Evolutionary conservation across 2,888 invertebrate genomes (phyloP).

Genomic region (Machimus rusticus): DNA sequence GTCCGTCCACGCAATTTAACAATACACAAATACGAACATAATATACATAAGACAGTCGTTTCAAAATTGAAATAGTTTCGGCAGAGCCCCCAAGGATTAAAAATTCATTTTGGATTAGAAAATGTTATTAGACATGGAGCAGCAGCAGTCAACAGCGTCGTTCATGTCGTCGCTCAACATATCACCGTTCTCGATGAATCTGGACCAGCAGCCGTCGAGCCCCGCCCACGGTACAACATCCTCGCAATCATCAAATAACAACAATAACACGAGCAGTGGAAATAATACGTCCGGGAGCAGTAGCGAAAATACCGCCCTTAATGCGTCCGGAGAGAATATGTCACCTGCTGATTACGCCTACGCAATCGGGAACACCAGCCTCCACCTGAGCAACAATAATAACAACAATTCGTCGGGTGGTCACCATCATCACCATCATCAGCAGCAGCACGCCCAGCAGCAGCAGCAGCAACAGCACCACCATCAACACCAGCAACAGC

Average conservation of each 20-base stretch:
- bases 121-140: slow-evolving; percentile 88
- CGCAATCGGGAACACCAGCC: slow-evolving; percentile 58
- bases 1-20: not conserved
- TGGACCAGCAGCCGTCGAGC: slow-evolving; percentile 74
- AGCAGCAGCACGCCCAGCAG: slow-evolving; percentile 54
- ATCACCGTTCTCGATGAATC: slow-evolving; percentile 82
- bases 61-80: not conserved
- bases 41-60: not conserved
- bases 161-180: slow-evolving; percentile 89
- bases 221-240: slow-evolving; percentile 62
- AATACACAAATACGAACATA: not conserved
- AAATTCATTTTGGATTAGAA: slow-evolving; percentile 55
- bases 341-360: slow-evolving; percentile 66
- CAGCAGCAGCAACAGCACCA: slow-evolving; percentile 53
- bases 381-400: slow-evolving; percentile 53
- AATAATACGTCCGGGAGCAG: slow-evolving; percentile 46
- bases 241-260: slow-evolving; percentile 50
- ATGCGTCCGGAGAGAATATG: slow-evolving; percentile 48
- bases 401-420: slow-evolving; percentile 48
- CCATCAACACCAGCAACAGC: slow-evolving; percentile 56
- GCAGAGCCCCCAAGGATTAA: not conserved
- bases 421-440: slow-evolving; percentile 52
- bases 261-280: slow-evolving; percentile 48
- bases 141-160: slow-evolving; percentile 78
- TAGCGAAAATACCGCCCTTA: slow-evolving; percentile 49